Evolutionary conservation across 2,888 invertebrate species (phyloP).

Genomic region (Druceiella hillmani): DNA sequence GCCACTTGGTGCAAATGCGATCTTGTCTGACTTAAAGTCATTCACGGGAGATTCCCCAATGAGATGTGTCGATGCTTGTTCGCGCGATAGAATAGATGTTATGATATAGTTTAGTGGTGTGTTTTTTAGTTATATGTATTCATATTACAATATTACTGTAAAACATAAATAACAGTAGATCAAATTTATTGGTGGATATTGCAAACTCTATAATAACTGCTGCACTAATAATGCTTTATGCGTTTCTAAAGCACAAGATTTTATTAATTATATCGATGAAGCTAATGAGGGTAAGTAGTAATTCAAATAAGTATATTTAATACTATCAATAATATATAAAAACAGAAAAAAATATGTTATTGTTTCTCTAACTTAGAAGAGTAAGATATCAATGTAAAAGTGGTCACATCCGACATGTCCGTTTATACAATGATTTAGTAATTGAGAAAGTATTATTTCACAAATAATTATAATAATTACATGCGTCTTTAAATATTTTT

Average conservation of each 20-base stretch:
- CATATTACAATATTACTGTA: conserved; percentile 10
- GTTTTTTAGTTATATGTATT: conserved; percentile 7
- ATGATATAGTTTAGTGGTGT: conserved; percentile 7
- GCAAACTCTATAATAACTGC: conserved; percentile 15
- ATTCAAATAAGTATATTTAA: too few relatives aligned
- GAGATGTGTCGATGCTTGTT: too few relatives aligned
- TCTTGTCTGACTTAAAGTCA: too few relatives aligned
- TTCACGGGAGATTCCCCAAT: too few relatives aligned
- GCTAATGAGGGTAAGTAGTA: conserved; percentile 12
- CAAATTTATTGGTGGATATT: conserved; percentile 18
- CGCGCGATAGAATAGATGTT: conserved; percentile 9
- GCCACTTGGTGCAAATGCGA: too few relatives aligned
- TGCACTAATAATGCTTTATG: conserved; percentile 12
- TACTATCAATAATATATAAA: neutral
- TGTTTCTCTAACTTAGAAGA: conserved; percentile 2
- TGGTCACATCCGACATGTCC: conserved; percentile 2
- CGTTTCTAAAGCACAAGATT: conserved; percentile 17
- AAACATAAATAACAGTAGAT: conserved; percentile 12
- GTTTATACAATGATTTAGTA: conserved; percentile 2
- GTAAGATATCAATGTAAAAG: conserved; percentile 3
- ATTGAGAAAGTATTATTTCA: too few relatives aligned
- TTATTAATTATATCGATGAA: conserved; percentile 16
- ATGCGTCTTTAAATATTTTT: too few relatives aligned
- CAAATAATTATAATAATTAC: too few relatives aligned
- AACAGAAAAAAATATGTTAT: neutral